A percentile compares a stretch with the other conserved stretches of the same genome.
These are phyloP conservation scores for Dromococcyx pavoninus DNA, from an alignment of 2,797 vertebrate species.

Conservation along the genomic window DNA sequence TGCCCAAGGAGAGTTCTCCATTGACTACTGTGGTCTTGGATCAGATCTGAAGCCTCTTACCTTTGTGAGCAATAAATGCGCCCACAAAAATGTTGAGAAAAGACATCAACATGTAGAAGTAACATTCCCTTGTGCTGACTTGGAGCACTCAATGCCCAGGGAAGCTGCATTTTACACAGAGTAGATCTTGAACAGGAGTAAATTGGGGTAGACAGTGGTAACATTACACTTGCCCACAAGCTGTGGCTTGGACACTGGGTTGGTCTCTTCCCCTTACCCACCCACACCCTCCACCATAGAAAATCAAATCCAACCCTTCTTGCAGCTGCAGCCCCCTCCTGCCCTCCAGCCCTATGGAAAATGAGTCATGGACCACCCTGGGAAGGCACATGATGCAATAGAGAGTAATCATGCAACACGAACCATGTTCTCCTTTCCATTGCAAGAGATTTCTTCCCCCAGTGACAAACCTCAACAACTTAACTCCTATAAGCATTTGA, in stretches of 20 bases:
- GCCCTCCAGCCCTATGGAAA: neutral
- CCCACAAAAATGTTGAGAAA: constrained; percentile 25
- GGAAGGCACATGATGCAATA: neutral
- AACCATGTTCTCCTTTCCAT: neutral
- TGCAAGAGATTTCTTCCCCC: neutral
- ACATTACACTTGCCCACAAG: neutral
- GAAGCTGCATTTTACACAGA: neutral
- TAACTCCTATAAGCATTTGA: neutral
- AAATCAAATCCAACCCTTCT: neutral
- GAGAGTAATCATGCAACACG: neutral
- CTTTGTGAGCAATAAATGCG: neutral
- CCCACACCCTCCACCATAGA: neutral
- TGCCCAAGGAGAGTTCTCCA: too few species aligned
- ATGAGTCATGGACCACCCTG: neutral
- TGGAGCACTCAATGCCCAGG: neutral
- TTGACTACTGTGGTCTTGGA: neutral
- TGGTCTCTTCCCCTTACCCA: neutral
- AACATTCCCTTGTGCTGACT: neutral
- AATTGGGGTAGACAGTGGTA: neutral
- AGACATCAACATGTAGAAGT: neutral
- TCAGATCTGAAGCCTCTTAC: neutral
- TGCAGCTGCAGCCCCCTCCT: neutral
- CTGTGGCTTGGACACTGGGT: neutral
- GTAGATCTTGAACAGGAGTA: neutral
- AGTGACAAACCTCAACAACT: neutral